Conservation (phyloP, 2,888 invertebrate genomes). For the Epsilonema sp. region DNA sequence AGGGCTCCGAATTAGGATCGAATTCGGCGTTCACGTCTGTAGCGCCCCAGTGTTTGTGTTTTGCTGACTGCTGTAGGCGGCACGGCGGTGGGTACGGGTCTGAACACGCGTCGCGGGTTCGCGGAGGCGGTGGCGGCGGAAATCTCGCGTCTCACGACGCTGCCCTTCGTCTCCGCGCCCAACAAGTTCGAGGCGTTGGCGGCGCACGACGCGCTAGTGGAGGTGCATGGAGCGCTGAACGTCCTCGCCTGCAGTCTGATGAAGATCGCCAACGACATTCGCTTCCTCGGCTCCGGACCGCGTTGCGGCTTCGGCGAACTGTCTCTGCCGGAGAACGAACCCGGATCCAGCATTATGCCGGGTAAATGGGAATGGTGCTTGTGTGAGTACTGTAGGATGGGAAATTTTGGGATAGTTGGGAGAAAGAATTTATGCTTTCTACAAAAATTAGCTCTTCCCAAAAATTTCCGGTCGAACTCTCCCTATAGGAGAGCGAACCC, state of each 20-base stretch:
- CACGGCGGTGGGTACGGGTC: slow-evolving; percentile 91
- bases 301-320: slow-evolving; percentile 85
- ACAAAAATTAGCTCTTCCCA: too few relatives aligned
- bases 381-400: too few relatives aligned
- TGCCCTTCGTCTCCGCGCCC: slow-evolving; percentile 76
- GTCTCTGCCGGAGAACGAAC: slow-evolving; percentile 85
- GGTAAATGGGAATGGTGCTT: too few relatives aligned
- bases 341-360: slow-evolving; percentile 97
- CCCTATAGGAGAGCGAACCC: too few relatives aligned
- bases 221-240: slow-evolving; percentile 77
- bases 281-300: slow-evolving; percentile 80
- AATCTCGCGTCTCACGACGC: slow-evolving; percentile 23
- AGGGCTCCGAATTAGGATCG: too few relatives aligned
- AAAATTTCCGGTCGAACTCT: too few relatives aligned
- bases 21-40: too few relatives aligned
- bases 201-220: slow-evolving; percentile 73
- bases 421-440: too few relatives aligned
- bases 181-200: slow-evolving; percentile 97
- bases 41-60: not conserved
- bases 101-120: slow-evolving; percentile 70
- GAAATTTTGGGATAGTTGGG: too few relatives aligned
- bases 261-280: slow-evolving; percentile 82
- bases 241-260: slow-evolving; percentile 72
- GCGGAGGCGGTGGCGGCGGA: slow-evolving; percentile 53
- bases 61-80: slow-evolving; percentile 38